phyloP scores from a whole-genome alignment of 2,888 invertebrate genomes.

The Scaeva pyrastri region DNA sequence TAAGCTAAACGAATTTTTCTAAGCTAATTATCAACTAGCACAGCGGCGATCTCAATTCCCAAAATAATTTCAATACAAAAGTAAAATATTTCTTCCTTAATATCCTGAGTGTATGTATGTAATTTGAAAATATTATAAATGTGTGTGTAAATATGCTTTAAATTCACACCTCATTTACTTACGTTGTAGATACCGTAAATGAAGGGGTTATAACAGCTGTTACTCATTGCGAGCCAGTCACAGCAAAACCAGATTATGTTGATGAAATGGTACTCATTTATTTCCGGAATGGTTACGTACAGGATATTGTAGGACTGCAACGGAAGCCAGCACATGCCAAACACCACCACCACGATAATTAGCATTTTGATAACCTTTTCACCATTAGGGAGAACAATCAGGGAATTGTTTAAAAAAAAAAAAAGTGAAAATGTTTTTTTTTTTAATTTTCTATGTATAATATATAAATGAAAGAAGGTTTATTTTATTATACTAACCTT shows the following conservation, averaged over 20 bases:
- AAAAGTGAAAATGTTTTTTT: no score
- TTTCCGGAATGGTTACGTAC: constrained; percentile 88
- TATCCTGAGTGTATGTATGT: no score
- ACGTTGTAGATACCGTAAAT: constrained; percentile 96
- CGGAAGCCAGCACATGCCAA: constrained; percentile 93
- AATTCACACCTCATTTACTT: constrained; percentile 83
- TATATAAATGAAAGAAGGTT: no score
- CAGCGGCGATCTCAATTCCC: no score
- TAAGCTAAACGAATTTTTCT: no score
- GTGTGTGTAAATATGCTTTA: background rate
- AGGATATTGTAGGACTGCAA: constrained; percentile 90
- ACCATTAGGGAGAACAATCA: background rate
- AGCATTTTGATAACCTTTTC: constrained; percentile 94
- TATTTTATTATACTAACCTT: constrained; percentile 85
- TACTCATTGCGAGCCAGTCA: constrained; percentile 95
- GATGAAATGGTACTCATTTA: constrained; percentile 91
- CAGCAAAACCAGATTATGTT: constrained; percentile 94
- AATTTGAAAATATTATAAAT: background rate
- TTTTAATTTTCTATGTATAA: background rate
- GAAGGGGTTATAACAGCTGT: constrained; percentile 95
- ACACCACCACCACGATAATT: constrained; percentile 92
- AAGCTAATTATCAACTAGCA: no score
- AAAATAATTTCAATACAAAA: no score
- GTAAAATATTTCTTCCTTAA: no score
- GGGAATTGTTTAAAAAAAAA: background rate